Percentiles rank a stretch among this genome's conserved stretches.
phyloP scores from a whole-genome alignment of 2,797 vertebrate genomes.

The Gastrophryne carolinensis region DNA sequence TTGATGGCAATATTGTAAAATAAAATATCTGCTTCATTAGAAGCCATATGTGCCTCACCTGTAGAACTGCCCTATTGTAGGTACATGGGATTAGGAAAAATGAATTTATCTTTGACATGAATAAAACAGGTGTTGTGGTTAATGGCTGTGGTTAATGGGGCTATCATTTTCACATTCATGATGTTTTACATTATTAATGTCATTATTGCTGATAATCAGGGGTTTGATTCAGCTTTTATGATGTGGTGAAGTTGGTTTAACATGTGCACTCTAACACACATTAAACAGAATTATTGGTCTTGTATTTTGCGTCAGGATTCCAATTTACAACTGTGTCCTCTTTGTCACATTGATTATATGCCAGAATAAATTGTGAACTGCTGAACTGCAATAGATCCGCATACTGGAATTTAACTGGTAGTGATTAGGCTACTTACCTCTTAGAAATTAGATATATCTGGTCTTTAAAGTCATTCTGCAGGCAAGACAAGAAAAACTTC shows the following conservation, averaged over 20 bases:
- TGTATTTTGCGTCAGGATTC: conserved; percentile 18
- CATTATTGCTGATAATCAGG: neutral
- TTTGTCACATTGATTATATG: neutral
- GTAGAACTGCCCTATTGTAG: no score
- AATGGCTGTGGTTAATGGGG: neutral
- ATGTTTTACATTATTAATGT: neutral
- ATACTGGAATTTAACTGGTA: no score
- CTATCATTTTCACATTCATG: neutral
- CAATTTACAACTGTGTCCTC: conserved; percentile 27
- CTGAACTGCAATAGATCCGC: conserved; percentile 2
- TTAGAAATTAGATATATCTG: no score
- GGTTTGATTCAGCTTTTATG: neutral
- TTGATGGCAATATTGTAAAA: no score
- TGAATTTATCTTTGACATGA: no score
- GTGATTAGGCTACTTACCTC: no score
- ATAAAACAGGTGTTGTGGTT: no score
- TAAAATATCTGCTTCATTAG: no score
- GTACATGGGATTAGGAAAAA: no score
- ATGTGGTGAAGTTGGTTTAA: neutral
- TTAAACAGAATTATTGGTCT: neutral
- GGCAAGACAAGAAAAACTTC: no score
- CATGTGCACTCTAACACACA: conserved; percentile 8
- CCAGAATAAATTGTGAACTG: neutral
- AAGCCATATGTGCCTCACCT: no score
- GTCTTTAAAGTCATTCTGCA: no score